Evolutionary conservation across 2,888 invertebrate species (phyloP).

Genomic region (Pollenia angustigena): DNA sequence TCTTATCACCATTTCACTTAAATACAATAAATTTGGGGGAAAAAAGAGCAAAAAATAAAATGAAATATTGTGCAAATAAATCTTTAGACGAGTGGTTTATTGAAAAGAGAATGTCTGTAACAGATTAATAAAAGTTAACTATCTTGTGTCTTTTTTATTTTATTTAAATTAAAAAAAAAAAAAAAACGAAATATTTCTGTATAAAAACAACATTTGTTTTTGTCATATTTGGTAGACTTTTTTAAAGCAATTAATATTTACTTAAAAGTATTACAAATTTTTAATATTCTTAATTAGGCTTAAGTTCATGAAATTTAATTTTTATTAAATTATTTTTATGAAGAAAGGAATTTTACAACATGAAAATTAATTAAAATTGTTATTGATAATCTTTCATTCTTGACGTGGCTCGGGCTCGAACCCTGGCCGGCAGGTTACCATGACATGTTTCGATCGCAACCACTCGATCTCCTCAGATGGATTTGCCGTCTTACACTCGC

Average conservation of each 20-base stretch:
- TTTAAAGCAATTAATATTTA: constrained; percentile 3
- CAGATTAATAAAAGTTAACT: constrained; percentile 38
- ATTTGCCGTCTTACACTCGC: too few species aligned
- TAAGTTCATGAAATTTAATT: too few species aligned
- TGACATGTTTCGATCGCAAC: too few species aligned
- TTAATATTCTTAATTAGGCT: too few species aligned
- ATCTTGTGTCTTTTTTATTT: constrained; percentile 5
- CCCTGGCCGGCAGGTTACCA: too few species aligned
- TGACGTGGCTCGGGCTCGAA: too few species aligned
- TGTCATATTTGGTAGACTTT: constrained; percentile 22
- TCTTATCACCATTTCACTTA: neutral
- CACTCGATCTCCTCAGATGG: too few species aligned
- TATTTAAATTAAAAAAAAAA: neutral
- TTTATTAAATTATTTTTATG: too few species aligned
- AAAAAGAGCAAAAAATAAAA: constrained; percentile 9
- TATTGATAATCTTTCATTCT: too few species aligned
- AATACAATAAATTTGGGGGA: constrained; percentile 1
- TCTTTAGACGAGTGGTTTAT: constrained; percentile 30
- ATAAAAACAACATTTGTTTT: constrained; percentile 1
- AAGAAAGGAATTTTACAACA: too few species aligned
- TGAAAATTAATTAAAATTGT: too few species aligned
- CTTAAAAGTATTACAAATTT: neutral
- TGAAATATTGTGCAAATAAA: constrained; percentile 39
- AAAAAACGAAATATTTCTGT: neutral
- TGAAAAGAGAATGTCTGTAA: constrained; percentile 33